Evolutionary conservation across 2,888 invertebrate genomes (phyloP).

Genomic region (Sarcophaga rosellei): DNA sequence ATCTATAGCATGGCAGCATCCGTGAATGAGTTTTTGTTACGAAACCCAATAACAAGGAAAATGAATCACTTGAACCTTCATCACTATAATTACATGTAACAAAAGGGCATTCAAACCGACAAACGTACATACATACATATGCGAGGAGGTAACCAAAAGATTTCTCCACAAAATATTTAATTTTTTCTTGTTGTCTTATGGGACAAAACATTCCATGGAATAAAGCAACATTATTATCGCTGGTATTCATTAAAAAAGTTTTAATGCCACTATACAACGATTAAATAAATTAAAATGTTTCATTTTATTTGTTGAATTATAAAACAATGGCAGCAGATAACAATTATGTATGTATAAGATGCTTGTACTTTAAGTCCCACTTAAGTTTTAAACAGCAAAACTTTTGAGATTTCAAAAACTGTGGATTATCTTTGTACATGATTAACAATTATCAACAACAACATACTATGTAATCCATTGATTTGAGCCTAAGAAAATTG

Average conservation of each 20-base stretch:
- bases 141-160: conserved; percentile 10
- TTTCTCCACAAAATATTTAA: conserved; percentile 36
- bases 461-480: no score
- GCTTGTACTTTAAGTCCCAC: no score
- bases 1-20: background rate
- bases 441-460: no score
- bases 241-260: background rate
- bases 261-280: background rate
- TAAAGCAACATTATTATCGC: background rate
- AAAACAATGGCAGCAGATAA: no score
- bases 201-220: background rate
- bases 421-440: no score
- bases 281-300: background rate
- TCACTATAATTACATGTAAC: conserved; percentile 38
- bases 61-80: conserved; percentile 54
- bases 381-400: no score
- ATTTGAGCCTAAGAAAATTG: no score
- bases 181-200: background rate
- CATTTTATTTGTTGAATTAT: background rate
- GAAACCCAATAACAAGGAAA: conserved; percentile 41
- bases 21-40: conserved; percentile 7
- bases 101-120: background rate
- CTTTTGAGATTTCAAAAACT: no score
- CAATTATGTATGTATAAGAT: no score
- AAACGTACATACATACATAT: no score